phyloP scores from a whole-genome alignment of 2,888 invertebrate species.

The Alentia gelatinosa region DNA sequence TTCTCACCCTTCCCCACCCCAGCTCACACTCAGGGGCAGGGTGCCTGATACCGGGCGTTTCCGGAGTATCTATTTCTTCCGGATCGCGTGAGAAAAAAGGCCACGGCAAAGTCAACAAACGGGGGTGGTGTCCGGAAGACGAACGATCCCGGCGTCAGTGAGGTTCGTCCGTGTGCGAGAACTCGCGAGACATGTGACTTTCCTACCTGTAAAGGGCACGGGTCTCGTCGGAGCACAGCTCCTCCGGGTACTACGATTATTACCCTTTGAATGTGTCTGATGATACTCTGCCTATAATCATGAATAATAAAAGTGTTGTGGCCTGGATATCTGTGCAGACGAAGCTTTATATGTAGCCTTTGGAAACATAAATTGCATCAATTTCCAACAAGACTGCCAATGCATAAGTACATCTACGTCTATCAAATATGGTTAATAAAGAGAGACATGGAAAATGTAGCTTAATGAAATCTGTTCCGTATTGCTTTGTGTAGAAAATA shows the following conservation, averaged over 20 bases:
- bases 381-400: background rate
- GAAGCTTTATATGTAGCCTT: background rate
- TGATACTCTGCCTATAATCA: too few species aligned
- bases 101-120: background rate
- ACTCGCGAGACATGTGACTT: too few species aligned
- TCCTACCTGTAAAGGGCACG: too few species aligned
- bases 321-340: background rate
- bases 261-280: too few species aligned
- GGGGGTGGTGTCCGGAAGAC: background rate
- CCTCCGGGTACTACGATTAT: too few species aligned
- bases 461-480: too few species aligned
- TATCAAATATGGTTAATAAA: too few species aligned
- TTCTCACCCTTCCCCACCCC: too few species aligned
- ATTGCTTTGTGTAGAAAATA: too few species aligned
- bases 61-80: background rate
- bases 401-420: background rate
- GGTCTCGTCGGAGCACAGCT: too few species aligned
- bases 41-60: background rate
- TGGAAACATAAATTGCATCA: background rate
- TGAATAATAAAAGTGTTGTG: too few species aligned
- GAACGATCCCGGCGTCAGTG: background rate
- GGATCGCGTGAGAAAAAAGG: background rate
- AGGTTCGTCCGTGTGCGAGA: background rate
- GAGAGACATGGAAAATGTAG: too few species aligned
- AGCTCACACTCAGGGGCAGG: background rate